Conservation (phyloP, 2,888 invertebrate species). For the Oegoconia quadripuncta region DNA sequence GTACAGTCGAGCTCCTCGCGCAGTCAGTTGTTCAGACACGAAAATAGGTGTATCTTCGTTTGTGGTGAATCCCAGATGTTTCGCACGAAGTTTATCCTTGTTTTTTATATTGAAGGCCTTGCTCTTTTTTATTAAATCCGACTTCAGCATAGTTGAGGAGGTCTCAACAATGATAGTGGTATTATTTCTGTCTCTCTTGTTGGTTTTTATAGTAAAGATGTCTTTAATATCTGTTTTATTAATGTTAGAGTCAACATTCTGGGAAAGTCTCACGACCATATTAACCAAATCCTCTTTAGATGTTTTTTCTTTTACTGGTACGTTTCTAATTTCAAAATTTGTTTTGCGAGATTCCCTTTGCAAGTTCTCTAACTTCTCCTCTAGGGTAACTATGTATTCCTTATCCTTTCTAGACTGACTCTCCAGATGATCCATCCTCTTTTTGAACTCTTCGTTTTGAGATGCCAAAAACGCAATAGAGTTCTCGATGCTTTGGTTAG, state of each 20-base stretch:
- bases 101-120: conserved; percentile 17
- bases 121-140: conserved; percentile 11
- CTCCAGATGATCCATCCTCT: conserved; percentile 11
- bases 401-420: conserved; percentile 8
- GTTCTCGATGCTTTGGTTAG: conserved; percentile 17
- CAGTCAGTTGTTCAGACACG: conserved; percentile 18
- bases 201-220: conserved; percentile 11
- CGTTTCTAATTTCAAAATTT: conserved; percentile 19
- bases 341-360: conserved; percentile 11
- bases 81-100: conserved; percentile 16
- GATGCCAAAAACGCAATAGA: conserved; percentile 10
- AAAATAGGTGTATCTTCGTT: conserved; percentile 16
- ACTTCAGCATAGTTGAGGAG: conserved; percentile 13
- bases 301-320: conserved; percentile 13
- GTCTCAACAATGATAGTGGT: conserved; percentile 17
- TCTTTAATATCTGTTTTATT: conserved; percentile 10
- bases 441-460: conserved; percentile 13
- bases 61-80: conserved; percentile 15
- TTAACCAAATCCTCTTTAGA: conserved; percentile 12
- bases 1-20: conserved; percentile 17
- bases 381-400: conserved; percentile 14
- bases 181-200: neutral
- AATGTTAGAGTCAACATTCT: conserved; percentile 9
- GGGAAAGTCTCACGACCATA: conserved; percentile 13
- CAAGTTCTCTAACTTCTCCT: conserved; percentile 16